phyloP scores from a whole-genome alignment of 64 coral and sea anemone species.

The Pachyseris speciosa region DNA sequence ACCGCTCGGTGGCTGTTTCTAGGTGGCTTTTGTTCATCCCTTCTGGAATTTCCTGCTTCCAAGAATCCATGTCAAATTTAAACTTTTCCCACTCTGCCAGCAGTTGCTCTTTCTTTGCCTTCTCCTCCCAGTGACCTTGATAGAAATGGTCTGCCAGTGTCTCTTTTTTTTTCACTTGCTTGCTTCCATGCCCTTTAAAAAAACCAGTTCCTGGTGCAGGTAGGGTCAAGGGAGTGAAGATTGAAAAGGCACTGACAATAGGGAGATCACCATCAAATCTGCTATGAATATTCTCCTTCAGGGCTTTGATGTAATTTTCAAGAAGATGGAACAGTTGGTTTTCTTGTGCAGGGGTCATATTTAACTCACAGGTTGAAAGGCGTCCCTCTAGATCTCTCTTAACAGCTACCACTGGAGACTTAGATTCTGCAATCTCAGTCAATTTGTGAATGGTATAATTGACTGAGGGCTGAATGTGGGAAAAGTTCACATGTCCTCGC shows the following conservation, averaged over 20 bases:
- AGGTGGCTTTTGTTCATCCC: constrained; percentile 20
- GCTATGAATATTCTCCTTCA: constrained; percentile 38
- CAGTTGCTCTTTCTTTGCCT: constrained; percentile 23
- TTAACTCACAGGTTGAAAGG: neutral
- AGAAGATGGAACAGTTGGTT: constrained; percentile 6
- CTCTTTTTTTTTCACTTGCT: constrained; percentile 42
- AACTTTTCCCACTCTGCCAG: constrained; percentile 53
- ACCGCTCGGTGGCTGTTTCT: constrained; percentile 25
- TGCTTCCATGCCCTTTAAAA: constrained; percentile 44
- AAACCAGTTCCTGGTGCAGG: constrained; percentile 10
- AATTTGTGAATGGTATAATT: neutral
- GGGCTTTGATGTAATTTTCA: constrained; percentile 26
- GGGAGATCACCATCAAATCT: constrained; percentile 16
- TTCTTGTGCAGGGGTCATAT: neutral
- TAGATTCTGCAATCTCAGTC: neutral
- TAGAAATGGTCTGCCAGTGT: constrained; percentile 41
- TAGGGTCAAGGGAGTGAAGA: constrained; percentile 37
- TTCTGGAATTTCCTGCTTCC: constrained; percentile 42
- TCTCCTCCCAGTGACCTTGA: neutral
- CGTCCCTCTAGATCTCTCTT: neutral
- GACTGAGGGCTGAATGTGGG: neutral
- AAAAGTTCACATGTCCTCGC: neutral
- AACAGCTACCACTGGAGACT: neutral
- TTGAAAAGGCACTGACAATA: constrained; percentile 50
- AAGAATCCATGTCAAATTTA: constrained; percentile 24